Base-by-base conservation (phyloP, 2,888 invertebrate genomes). In the Phytoseiulus persimilis region DNA sequence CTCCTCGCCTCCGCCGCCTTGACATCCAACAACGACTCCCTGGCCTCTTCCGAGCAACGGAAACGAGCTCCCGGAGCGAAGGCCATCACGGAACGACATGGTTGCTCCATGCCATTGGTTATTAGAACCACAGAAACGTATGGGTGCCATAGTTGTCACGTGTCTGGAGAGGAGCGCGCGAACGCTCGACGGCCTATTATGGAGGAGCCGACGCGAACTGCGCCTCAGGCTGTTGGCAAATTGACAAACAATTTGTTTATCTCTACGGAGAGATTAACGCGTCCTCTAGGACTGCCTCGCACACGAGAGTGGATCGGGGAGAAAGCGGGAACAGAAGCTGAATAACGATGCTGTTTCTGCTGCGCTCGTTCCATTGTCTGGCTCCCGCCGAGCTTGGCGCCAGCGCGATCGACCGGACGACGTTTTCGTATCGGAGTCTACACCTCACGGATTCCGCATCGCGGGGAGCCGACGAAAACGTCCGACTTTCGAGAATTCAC, bases 211-310 rank as follows among this genome's bases (percentile, higher is more conserved):
- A 28, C 32, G 87, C 9, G 28, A 14, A 87, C 33, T n/a, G n/a
- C 33, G 87, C 31, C 87, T n/a, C 87, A 28, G 87, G 39, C 39
- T 33, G 28, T 87, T 14, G 87, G 87, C 32, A 31, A 33, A 32
- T 87, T 87, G 87, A 87, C 87, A 87, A 87, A 87, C 87, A 87
- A 87, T 87, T 87, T 23, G 32, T 87, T 87, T 65, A 65, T 65
- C 65, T 65, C 65, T 23, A 87, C 87, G 39, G 33, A 87, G 45
- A 87, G 87, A 87, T 87, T 33, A 87, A 87, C 33, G 87, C 11
- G 33, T 33, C 87, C 45, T 28, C 31, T 65, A 23, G 5, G 65
- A 11, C 65, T 3, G 9, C 9, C n/a, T n/a, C n/a, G 46, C 46
- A 14, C 6, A 14, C 11, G 28, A 65, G 23, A 65, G 65, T 3